These are phyloP conservation scores for Herminia tarsipennalis DNA, from an alignment of 2,888 invertebrate genomes.

Conservation along the genomic window DNA sequence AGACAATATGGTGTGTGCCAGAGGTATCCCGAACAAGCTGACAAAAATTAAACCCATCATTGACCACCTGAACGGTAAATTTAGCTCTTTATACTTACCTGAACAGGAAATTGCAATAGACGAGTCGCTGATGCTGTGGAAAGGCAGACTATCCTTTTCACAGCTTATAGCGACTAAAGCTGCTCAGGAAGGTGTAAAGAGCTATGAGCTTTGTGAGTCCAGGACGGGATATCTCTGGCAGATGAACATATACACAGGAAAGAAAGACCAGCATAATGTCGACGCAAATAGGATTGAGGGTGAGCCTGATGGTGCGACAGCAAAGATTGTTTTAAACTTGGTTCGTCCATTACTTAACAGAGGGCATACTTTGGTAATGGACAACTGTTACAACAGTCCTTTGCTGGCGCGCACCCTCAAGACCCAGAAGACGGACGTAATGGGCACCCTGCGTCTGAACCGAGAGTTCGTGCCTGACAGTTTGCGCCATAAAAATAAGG, in stretches of 20 bases:
- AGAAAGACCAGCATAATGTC: not conserved
- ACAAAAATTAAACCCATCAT: not conserved
- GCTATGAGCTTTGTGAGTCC: conserved; percentile 37
- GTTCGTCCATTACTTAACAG: conserved; percentile 26
- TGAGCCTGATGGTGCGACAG: conserved; percentile 33
- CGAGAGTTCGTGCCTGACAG: conserved; percentile 36
- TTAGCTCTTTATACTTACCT: not conserved
- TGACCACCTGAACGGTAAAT: not conserved
- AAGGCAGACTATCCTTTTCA: not conserved
- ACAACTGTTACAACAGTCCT: conserved; percentile 44
- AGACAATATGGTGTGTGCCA: not conserved
- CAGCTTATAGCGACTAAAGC: too few species aligned
- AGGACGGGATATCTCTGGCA: conserved; percentile 33
- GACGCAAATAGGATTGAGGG: not conserved
- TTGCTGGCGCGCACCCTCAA: conserved; percentile 32
- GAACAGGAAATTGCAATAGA: not conserved
- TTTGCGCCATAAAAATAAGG: conserved; percentile 21
- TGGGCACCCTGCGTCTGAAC: conserved; percentile 37
- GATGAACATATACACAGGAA: conserved; percentile 7
- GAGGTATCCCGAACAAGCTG: too few species aligned
- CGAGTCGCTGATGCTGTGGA: not conserved
- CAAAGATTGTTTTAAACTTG: conserved; percentile 29
- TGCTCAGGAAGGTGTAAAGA: conserved; percentile 36
- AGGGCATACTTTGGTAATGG: conserved; percentile 42
- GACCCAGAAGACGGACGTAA: conserved; percentile 24